Evolutionary conservation across 1,140 invertebrate genomes (phyloP), one percentile per base, ranked within the genome.

Genomic region (Phenacoccus solenopsis): DNA sequence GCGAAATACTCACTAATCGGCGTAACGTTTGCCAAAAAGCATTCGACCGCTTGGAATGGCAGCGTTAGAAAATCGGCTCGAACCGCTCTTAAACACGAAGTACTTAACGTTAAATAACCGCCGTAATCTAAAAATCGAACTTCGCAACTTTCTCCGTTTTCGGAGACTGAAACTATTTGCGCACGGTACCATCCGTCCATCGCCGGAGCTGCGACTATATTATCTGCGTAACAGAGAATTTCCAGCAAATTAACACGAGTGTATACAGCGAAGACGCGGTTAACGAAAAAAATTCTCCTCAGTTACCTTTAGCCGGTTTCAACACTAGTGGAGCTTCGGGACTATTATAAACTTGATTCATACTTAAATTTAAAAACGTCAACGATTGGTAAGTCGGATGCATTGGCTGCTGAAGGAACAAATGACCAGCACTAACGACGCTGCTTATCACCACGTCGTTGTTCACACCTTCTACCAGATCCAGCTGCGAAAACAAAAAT

Each of bases 1-100:
- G n/a, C n/a, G n/a, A n/a, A n/a, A n/a, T n/a, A n/a, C n/a, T 64
- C 16, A 64, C 59, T 27, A 68, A 67, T 32, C 27, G 94, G 92
- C 79, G 86, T 85, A 70, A 98, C 84, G 81, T 95, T 90, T 10
- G 93, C 92, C 75, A 98, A 81, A 77, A 88, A 88, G 76, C 94
- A 93, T 83, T 98, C 96, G 35, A 91, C 89, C 59, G 95, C 93
- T 86, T 98, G 96, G 82, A 98, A 98, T 21, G 96, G 96, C 75
- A 98, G 81, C 27, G 86, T 83, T 82, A 96, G 88, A 77, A 95
- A 97, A 80, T 98, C 94, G 71, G 86, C 88, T 72, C 93, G 85
- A 71, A 98, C 95, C 81, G 95, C 90, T 75, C 90, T 85, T 75
- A 97, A 84, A 71, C 85, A 80, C 24, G 84, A 80, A 72, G 87